These are phyloP conservation scores for Ormyrus labotus DNA, from an alignment of 2,888 invertebrate species.

Conservation along the genomic window DNA sequence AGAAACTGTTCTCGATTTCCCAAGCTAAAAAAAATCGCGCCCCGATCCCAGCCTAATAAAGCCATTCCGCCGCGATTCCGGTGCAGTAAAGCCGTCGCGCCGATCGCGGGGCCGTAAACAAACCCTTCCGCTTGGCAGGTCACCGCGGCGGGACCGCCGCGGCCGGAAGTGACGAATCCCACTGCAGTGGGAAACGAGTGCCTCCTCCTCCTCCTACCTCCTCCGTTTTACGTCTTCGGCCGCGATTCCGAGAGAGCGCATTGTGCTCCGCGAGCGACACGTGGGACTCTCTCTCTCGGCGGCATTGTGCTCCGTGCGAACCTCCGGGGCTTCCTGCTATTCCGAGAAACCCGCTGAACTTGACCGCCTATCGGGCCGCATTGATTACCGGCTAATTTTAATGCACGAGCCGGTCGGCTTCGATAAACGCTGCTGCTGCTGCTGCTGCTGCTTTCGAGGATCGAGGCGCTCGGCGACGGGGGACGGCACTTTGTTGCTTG, in stretches of 20 bases:
- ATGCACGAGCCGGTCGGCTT: neutral
- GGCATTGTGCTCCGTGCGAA: neutral
- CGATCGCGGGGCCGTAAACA: no score
- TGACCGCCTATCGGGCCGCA: constrained; percentile 11
- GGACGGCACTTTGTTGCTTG: no score
- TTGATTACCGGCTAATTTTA: neutral
- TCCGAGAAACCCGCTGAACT: constrained; percentile 18
- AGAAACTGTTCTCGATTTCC: no score
- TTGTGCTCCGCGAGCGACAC: neutral
- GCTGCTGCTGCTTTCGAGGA: no score
- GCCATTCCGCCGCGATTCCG: no score
- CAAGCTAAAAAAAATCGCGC: no score
- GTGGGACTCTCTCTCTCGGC: constrained; percentile 7
- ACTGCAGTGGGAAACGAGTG: neutral
- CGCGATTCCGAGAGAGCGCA: neutral
- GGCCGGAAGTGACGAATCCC: constrained; percentile 20
- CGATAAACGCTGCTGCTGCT: no score
- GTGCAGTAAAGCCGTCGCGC: neutral
- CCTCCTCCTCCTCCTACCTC: neutral
- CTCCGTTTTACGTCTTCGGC: neutral
- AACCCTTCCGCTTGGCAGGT: no score
- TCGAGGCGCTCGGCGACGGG: no score
- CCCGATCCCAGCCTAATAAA: neutral
- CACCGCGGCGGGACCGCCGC: neutral
- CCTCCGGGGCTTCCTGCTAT: neutral